phyloP scores from a whole-genome alignment of 2,113 vertebrate genomes.

The Motacilla tschutschensis region DNA sequence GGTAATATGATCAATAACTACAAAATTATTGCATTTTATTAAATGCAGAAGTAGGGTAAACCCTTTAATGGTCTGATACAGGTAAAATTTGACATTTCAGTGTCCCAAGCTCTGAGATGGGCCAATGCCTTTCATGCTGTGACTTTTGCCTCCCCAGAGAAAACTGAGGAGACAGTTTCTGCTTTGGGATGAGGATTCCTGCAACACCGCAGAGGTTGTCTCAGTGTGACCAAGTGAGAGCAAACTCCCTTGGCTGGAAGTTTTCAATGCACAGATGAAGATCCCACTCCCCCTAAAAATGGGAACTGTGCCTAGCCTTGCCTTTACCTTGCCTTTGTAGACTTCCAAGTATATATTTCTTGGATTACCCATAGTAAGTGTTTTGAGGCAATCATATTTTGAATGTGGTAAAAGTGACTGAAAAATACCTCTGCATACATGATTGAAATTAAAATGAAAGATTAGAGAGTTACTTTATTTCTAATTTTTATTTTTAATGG shows the following conservation, averaged over 20 bases:
- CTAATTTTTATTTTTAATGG: neutral
- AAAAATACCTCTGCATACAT: neutral
- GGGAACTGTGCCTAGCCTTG: neutral
- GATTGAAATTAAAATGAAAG: neutral
- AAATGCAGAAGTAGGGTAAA: neutral
- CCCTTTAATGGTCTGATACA: neutral
- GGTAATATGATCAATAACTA: neutral
- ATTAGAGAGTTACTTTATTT: neutral
- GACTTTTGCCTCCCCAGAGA: neutral
- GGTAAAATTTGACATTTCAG: neutral
- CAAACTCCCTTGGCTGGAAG: neutral
- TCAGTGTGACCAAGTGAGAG: neutral
- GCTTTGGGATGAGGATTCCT: neutral
- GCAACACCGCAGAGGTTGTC: neutral
- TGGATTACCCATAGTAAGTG: neutral
- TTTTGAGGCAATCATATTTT: neutral
- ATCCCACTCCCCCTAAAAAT: neutral
- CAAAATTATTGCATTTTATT: neutral
- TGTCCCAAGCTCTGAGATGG: neutral
- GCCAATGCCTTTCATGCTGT: neutral
- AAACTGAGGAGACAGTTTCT: neutral
- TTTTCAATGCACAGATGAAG: neutral
- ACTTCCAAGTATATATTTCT: neutral
- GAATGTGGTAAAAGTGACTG: neutral
- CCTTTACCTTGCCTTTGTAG: neutral